These are phyloP conservation scores for Drosophila santomea DNA, from an alignment of 1,140 invertebrate genomes.

Conservation along the genomic window DNA sequence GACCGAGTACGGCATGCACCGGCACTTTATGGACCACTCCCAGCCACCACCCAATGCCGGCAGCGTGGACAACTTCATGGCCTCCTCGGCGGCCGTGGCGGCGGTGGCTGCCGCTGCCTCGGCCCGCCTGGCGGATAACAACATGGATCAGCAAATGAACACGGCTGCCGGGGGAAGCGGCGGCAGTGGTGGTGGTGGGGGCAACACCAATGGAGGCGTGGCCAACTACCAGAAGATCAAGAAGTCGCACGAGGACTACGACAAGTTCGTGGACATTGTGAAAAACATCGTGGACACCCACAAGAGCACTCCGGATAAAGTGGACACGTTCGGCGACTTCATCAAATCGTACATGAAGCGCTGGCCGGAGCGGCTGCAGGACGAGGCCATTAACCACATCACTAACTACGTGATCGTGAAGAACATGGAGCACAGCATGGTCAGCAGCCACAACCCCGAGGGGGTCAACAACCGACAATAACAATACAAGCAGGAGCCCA, in stretches of 20 bases:
- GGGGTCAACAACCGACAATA: constrained; percentile 76
- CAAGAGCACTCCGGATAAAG: constrained; percentile 78
- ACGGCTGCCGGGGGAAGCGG: constrained; percentile 61
- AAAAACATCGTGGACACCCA: constrained; percentile 83
- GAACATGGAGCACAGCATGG: constrained; percentile 83
- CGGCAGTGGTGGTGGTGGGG: constrained; percentile 60
- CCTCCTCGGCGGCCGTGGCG: constrained; percentile 78
- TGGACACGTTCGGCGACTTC: constrained; percentile 80
- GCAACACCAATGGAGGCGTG: constrained; percentile 77
- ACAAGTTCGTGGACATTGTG: constrained; percentile 83
- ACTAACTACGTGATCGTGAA: constrained; percentile 83
- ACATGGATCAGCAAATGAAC: constrained; percentile 78
- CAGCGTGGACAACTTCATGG: constrained; percentile 80
- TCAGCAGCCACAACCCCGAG: constrained; percentile 69
- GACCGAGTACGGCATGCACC: constrained; percentile 84
- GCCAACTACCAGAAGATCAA: constrained; percentile 82
- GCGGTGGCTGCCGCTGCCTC: constrained; percentile 77
- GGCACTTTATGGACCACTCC: constrained; percentile 84
- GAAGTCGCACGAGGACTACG: constrained; percentile 82
- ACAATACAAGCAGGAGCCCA: constrained; percentile 83
- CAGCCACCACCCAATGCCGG: constrained; percentile 78
- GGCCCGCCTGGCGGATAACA: constrained; percentile 74
- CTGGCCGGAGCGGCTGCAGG: constrained; percentile 80
- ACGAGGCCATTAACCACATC: constrained; percentile 83
- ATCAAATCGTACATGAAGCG: constrained; percentile 83